These are phyloP conservation scores for Gephyroberyx darwinii DNA, from an alignment of 2,797 vertebrate genomes.

Conservation along the genomic window DNA sequence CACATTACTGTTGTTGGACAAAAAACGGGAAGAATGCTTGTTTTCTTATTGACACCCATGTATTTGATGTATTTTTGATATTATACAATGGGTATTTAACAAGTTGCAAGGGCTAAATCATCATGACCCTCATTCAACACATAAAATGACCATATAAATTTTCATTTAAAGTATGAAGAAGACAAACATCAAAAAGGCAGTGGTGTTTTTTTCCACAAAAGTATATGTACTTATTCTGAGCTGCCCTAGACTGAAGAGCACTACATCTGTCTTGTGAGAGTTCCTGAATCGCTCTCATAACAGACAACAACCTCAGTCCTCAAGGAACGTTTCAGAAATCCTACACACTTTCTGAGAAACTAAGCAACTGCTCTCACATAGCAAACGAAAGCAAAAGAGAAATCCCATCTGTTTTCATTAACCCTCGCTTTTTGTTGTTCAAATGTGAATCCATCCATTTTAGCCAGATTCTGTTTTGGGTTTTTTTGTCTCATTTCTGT, in stretches of 20 bases:
- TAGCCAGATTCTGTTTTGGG: constrained; percentile 30
- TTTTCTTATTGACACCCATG: not conserved
- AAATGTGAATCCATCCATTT: not conserved
- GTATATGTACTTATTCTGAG: constrained; percentile 38
- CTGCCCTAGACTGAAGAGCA: constrained; percentile 12
- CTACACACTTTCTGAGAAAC: constrained; percentile 52
- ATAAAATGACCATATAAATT: not conserved
- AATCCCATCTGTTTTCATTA: constrained; percentile 9
- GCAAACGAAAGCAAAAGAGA: not conserved
- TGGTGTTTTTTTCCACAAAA: constrained; percentile 16
- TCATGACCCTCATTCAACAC: not conserved
- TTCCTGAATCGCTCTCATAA: constrained; percentile 38
- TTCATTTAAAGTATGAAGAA: not conserved
- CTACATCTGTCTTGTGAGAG: constrained; percentile 7
- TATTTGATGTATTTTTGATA: no score
- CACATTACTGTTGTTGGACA: not conserved
- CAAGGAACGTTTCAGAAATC: constrained; percentile 44
- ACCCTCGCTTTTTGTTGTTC: no score
- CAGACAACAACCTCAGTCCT: constrained; percentile 50
- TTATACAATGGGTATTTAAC: not conserved
- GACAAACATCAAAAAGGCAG: not conserved
- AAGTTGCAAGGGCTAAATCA: not conserved
- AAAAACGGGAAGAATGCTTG: not conserved
- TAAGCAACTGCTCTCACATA: constrained; percentile 33
- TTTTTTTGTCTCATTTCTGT: constrained; percentile 7